Percentiles rank a stretch among this genome's conserved stretches.
phyloP scores from a whole-genome alignment of 2,888 invertebrate species.

The Scaptomyza reducta region DNA sequence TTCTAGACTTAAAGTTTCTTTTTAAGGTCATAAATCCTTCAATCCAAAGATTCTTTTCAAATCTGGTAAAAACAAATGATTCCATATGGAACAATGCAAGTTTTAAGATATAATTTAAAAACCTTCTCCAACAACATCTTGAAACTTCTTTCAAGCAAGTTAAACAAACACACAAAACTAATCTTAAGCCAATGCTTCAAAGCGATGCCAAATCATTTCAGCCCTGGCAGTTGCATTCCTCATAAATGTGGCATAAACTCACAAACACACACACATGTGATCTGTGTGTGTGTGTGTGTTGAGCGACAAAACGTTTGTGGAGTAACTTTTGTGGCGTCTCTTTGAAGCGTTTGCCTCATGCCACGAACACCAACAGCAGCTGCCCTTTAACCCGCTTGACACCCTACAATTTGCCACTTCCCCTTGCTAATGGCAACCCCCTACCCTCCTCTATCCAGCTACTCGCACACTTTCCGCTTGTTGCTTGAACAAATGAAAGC shows the following conservation, averaged over 20 bases:
- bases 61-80: too few species aligned
- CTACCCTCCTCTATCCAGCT: not conserved
- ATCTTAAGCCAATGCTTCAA: not conserved
- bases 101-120: too few species aligned
- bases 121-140: too few species aligned
- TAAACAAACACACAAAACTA: not conserved
- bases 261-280: not conserved
- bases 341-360: not conserved
- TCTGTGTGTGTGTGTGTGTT: constrained; percentile 8
- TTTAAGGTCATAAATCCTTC: too few species aligned
- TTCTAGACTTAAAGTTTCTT: too few species aligned
- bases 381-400: constrained; percentile 38
- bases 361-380: not conserved
- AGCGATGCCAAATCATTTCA: constrained; percentile 12
- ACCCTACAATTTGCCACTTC: not conserved
- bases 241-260: not conserved
- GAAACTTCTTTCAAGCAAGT: not conserved
- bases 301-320: constrained; percentile 15
- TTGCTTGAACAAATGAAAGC: constrained; percentile 55
- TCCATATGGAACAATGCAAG: too few species aligned
- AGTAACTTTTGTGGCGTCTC: constrained; percentile 12
- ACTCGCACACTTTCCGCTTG: not conserved
- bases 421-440: constrained; percentile 10
- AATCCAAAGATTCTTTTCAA: too few species aligned
- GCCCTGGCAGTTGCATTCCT: constrained; percentile 20